Conservation (phyloP, 2,797 vertebrate genomes). For the Sebastes cheni region DNA sequence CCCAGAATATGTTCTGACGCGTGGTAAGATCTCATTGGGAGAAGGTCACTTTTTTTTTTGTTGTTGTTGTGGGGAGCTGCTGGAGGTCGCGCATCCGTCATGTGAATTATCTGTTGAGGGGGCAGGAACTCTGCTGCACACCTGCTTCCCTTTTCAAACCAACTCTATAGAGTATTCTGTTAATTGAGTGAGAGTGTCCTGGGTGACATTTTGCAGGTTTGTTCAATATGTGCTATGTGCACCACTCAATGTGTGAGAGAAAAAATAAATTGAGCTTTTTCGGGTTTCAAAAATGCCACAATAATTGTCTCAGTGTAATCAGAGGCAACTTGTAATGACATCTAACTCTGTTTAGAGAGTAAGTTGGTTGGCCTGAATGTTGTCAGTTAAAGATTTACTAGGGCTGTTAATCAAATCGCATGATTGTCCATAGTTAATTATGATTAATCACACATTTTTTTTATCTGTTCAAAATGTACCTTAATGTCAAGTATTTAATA, state of each 20-base stretch:
- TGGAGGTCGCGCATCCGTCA: constrained; percentile 72
- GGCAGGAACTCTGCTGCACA: constrained; percentile 53
- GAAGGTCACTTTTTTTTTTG: constrained; percentile 63
- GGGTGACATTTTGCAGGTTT: constrained; percentile 37
- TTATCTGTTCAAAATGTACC: too few relatives aligned
- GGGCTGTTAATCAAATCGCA: too few relatives aligned
- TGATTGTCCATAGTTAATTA: too few relatives aligned
- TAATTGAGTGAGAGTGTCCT: constrained; percentile 40
- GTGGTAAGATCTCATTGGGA: constrained; percentile 64
- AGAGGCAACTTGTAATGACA: constrained; percentile 53
- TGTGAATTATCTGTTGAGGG: constrained; percentile 70
- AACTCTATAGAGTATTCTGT: constrained; percentile 4
- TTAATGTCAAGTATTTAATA: too few relatives aligned
- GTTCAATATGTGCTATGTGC: constrained; percentile 8
- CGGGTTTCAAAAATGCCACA: constrained; percentile 28
- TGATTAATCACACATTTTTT: too few relatives aligned
- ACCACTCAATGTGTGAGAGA: neutral
- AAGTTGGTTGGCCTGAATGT: constrained; percentile 56
- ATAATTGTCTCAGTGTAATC: constrained; percentile 46
- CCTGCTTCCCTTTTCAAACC: constrained; percentile 63
- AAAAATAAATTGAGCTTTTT: constrained; percentile 26
- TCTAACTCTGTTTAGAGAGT: constrained; percentile 55
- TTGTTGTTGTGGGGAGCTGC: constrained; percentile 54
- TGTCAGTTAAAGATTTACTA: constrained; percentile 37
- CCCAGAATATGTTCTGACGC: constrained; percentile 67